These are phyloP conservation scores for Odontamblyopus lacepedii DNA, from an alignment of 2,797 vertebrate genomes.

Conservation along the genomic window DNA sequence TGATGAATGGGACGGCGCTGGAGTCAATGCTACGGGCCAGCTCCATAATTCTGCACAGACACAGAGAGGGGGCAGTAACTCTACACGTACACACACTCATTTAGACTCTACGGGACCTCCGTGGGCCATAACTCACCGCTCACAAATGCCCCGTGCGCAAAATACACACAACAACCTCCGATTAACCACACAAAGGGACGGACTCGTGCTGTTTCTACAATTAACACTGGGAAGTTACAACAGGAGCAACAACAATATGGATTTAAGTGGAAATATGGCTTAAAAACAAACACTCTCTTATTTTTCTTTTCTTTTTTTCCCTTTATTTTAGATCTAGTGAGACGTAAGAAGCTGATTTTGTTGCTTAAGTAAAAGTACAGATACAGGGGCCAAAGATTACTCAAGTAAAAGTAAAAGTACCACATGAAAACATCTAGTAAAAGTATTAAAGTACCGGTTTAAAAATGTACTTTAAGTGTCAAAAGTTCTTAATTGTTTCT, in stretches of 20 bases:
- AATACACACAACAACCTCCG: neutral
- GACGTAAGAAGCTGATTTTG: too few species aligned
- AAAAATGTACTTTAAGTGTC: too few species aligned
- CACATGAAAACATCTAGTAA: too few species aligned
- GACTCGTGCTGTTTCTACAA: neutral
- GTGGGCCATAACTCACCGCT: conserved; percentile 61
- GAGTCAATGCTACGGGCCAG: conserved; percentile 72
- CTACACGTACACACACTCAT: conserved; percentile 56
- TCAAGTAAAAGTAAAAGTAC: too few species aligned
- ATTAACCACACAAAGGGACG: neutral
- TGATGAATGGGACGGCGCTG: conserved; percentile 70
- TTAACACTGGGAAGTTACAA: neutral
- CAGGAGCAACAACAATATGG: neutral
- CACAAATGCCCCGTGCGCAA: conserved; percentile 7
- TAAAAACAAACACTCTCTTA: neutral
- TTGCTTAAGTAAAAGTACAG: too few species aligned
- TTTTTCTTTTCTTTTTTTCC: neutral
- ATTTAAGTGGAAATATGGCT: neutral
- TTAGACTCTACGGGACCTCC: conserved; percentile 53
- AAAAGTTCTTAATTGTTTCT: too few species aligned
- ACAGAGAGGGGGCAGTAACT: conserved; percentile 45
- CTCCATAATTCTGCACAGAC: conserved; percentile 61
- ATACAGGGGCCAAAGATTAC: too few species aligned
- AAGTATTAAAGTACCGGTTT: too few species aligned
- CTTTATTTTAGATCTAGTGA: too few species aligned